These are phyloP conservation scores for Dynastes grantii DNA, from an alignment of 2,888 invertebrate genomes.

Conservation along the genomic window DNA sequence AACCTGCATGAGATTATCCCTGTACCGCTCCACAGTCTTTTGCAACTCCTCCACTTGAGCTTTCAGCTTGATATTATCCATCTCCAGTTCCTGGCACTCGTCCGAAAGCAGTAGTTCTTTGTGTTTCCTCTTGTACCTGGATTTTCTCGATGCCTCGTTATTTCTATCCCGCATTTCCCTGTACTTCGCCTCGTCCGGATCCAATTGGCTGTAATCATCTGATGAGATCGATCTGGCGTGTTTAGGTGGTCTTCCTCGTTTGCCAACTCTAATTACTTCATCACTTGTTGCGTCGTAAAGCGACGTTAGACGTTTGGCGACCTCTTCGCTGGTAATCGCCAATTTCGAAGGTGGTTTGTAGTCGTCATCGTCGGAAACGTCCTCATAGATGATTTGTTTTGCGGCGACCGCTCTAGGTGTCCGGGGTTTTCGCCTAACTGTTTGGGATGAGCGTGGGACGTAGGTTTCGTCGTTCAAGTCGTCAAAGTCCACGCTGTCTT, in stretches of 20 bases:
- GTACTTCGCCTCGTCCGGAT: slow-evolving; percentile 74
- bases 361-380: slow-evolving; percentile 37
- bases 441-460: slow-evolving; percentile 57
- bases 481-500: slow-evolving; percentile 59
- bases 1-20: slow-evolving; percentile 78
- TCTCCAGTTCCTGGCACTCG: slow-evolving; percentile 74
- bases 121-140: slow-evolving; percentile 80
- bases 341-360: neutral
- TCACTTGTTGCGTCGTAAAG: slow-evolving; percentile 5
- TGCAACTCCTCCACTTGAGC: slow-evolving; percentile 80
- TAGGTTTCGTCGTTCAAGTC: slow-evolving; percentile 64
- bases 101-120: slow-evolving; percentile 71
- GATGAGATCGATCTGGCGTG: slow-evolving; percentile 69
- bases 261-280: neutral
- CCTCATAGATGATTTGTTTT: slow-evolving; percentile 52
- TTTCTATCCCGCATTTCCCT: slow-evolving; percentile 83
- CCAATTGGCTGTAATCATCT: slow-evolving; percentile 65
- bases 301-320: neutral
- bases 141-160: slow-evolving; percentile 84
- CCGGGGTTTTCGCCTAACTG: slow-evolving; percentile 30
- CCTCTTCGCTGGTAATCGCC: neutral
- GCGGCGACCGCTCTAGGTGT: slow-evolving; percentile 32
- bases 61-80: slow-evolving; percentile 77
- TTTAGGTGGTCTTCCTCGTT: slow-evolving; percentile 75
- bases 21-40: slow-evolving; percentile 78